A percentile compares a stretch with the other conserved stretches of the same genome.
phyloP scores from a whole-genome alignment of 2,888 invertebrate species.

The Trissolcus japonicus region DNA sequence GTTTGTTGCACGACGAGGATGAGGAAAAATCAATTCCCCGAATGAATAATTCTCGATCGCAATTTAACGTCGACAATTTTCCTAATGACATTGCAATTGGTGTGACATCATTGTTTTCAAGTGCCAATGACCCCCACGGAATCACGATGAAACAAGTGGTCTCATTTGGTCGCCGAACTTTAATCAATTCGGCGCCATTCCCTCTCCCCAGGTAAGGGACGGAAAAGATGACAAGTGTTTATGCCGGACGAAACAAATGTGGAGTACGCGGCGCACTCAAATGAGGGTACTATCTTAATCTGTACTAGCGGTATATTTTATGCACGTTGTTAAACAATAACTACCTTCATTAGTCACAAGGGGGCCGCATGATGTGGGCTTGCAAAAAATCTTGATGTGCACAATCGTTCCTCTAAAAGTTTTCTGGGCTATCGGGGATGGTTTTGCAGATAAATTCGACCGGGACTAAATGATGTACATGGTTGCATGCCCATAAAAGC shows the following conservation, averaged over 20 bases:
- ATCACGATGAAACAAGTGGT: background rate
- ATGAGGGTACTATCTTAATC: constrained; percentile 69
- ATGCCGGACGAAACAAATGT: constrained; percentile 17
- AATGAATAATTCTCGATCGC: too few species aligned
- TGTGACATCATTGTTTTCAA: background rate
- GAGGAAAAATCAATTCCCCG: too few species aligned
- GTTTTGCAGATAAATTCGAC: constrained; percentile 15
- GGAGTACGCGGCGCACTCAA: constrained; percentile 54
- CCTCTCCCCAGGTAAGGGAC: too few species aligned
- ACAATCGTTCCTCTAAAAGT: constrained; percentile 7
- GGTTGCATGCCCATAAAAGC: constrained; percentile 26
- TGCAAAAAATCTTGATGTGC: constrained; percentile 39
- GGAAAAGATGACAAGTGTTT: background rate
- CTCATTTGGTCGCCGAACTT: constrained; percentile 6
- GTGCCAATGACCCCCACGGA: background rate
- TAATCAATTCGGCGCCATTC: too few species aligned
- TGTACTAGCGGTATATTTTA: constrained; percentile 66
- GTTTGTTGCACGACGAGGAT: background rate
- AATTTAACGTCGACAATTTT: too few species aligned
- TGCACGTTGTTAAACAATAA: constrained; percentile 61
- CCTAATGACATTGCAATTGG: background rate
- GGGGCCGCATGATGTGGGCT: constrained; percentile 52
- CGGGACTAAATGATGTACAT: constrained; percentile 6
- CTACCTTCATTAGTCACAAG: constrained; percentile 61
- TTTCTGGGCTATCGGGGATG: constrained; percentile 17